Base-by-base conservation (phyloP, 2,113 vertebrate genomes). In the Alaudala cheleensis region DNA sequence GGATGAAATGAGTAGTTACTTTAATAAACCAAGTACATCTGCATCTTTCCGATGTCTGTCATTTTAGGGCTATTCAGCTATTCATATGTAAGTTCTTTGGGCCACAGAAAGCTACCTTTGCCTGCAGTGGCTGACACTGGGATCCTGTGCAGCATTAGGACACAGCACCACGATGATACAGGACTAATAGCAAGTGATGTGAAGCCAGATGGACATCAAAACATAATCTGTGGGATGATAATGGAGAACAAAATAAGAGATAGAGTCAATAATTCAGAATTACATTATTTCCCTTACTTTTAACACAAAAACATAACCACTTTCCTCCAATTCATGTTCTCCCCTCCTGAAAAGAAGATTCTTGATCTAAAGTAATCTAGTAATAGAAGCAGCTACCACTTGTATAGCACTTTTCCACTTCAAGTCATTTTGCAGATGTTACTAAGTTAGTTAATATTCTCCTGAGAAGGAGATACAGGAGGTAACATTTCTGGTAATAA, bases 271-370 rank as follows among this genome's bases (percentile, higher is more conserved):
- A 82, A 51, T 69, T 51, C 19, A 71, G 16, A 71, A 80, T 64
- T 79, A 12, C 12, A 60, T 74, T 34, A 14, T 53, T 81, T 80
- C 11, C 4, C 65, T 45, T 57, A 26, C 4, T 81, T 79, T 67
- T 67, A 26, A 5, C 29, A n/a, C 14, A 66, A 19, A 94, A 82
- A 33, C 12, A 51, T 33, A 60, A 58, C 5, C 2, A 51, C 10
- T 81, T 87, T 42, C 24, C 45, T 92, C 10, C 31, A 72, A 9
- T 20, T 60, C 18, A 29, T 54, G 9, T 33, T 58, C 3, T 3
- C 5, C 2, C 1, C 1, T 5, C 14, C 58, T 17, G 6, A 61
- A 66, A 58, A 33, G 2, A 67, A 50, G 7, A 15, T 60, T 40
- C 22, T 26, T 8, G 4, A 23, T 17, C 19, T 33, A 25, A 17